Base-by-base conservation (phyloP, 1,140 invertebrate species). In the Heterodera schachtii region DNA sequence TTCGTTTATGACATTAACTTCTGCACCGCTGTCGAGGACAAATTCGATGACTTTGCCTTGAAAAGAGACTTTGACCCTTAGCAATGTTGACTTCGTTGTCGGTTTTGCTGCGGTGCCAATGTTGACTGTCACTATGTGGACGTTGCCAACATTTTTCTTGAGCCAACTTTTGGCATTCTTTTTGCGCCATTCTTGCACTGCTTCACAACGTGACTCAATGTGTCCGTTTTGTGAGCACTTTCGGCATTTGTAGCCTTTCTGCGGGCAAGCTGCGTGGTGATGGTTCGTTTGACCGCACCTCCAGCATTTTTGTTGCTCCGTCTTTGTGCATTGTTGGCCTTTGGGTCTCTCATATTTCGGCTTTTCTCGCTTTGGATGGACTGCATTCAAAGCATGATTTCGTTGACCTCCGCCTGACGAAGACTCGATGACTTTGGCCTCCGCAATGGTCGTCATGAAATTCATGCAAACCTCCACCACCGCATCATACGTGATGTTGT, bases 1-100 rank as follows among this genome's bases (percentile, higher is more conserved):
- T 71, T 71, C 69, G 16, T 71, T 46, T n/a, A 71, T 71, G 41
- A 71, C 69, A 71, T 71, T 71, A 13, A 71, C 69, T 19, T 71
- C 69, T 41, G 69, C 69, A 11, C 69, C 69, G 69, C 31, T 31
- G 44, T 71, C 69, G 2, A 71, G 69, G 69, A 41, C 44, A 46
- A 71, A 71, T 16, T 41, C 19, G 5, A 71, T n/a, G 6, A 31
- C 6, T 9, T 11, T 21, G 69, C 69, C 44, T 6, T 71, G 31
- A 6, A 71, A 9, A 1, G 44, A 21, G 31, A 31, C 44, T 3
- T n/a, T 71, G 8, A 71, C 19, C 41, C 41, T 71, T 3, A 71
- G 69, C 31, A 71, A 19, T 43, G 69, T 31, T 21, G 69, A 5
- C 31, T 41, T 43, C 1, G 21, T 71, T 9, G 5, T 19, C 31